Evolutionary conservation across 2,113 vertebrate species (phyloP).

Genomic region (Solenodon paradoxus): DNA sequence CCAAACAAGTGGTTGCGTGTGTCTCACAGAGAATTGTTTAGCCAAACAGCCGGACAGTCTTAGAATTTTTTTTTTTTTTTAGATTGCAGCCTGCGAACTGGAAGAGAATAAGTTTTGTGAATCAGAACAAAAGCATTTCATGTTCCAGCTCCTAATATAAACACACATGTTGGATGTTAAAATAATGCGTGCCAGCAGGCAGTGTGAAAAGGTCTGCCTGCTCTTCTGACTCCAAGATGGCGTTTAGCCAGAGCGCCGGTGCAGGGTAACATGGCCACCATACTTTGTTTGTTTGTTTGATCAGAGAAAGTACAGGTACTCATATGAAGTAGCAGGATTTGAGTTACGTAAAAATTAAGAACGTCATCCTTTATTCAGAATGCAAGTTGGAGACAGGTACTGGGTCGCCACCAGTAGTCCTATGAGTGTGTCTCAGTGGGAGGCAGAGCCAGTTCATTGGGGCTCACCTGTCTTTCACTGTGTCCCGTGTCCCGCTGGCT

Average conservation of each 20-base stretch:
- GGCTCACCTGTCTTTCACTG: not conserved
- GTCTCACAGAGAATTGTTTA: not conserved
- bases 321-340: not conserved
- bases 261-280: no score
- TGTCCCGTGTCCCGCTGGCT: not conserved
- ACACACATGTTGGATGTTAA: not conserved
- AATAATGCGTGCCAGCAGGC: not conserved
- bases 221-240: not conserved
- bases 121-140: slow-evolving; percentile 8
- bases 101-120: not conserved
- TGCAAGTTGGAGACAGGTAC: not conserved
- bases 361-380: not conserved
- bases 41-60: not conserved
- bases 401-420: no score
- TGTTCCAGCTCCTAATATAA: not conserved
- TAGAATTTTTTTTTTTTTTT: not conserved
- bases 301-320: not conserved
- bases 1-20: not conserved
- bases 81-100: not conserved
- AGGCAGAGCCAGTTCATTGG: not conserved
- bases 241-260: not conserved
- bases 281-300: no score
- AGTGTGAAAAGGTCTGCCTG: not conserved
- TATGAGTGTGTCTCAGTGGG: not conserved
- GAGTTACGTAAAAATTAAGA: not conserved